A percentile compares a stretch with the other conserved stretches of the same genome.
These are phyloP conservation scores for Hyposoter dolosus DNA, from an alignment of 2,888 invertebrate species.

Conservation along the genomic window DNA sequence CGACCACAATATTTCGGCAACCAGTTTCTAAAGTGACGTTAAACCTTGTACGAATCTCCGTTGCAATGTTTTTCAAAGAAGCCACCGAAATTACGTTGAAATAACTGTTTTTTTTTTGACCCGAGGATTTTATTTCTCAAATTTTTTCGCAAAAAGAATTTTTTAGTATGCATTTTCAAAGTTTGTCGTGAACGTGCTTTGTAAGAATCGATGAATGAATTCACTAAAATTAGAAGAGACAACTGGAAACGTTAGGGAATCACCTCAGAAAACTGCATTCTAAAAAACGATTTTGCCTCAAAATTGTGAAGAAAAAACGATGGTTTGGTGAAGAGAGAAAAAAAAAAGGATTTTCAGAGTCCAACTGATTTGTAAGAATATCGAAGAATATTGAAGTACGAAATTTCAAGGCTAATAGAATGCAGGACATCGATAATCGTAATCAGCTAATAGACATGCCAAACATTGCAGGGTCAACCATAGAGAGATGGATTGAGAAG, in stretches of 20 bases:
- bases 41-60: too few species aligned
- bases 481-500: conserved; percentile 36
- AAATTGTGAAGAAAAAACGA: neutral
- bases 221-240: neutral
- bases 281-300: neutral
- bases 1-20: too few species aligned
- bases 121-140: too few species aligned
- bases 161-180: too few species aligned
- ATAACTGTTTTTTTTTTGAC: neutral
- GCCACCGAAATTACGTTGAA: neutral
- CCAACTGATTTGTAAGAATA: conserved; percentile 26
- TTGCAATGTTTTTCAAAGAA: neutral
- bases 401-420: conserved; percentile 68
- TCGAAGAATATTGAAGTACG: conserved; percentile 50
- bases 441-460: conserved; percentile 76
- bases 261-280: neutral
- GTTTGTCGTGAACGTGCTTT: too few species aligned
- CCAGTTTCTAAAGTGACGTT: too few species aligned
- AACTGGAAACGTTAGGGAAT: neutral
- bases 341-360: conserved; percentile 42
- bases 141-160: too few species aligned
- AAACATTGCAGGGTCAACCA: conserved; percentile 71
- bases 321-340: neutral
- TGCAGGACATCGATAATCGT: conserved; percentile 73
- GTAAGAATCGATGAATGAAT: too few species aligned